Conservation (phyloP, 2,888 invertebrate species). For the Athalia circularis region DNA sequence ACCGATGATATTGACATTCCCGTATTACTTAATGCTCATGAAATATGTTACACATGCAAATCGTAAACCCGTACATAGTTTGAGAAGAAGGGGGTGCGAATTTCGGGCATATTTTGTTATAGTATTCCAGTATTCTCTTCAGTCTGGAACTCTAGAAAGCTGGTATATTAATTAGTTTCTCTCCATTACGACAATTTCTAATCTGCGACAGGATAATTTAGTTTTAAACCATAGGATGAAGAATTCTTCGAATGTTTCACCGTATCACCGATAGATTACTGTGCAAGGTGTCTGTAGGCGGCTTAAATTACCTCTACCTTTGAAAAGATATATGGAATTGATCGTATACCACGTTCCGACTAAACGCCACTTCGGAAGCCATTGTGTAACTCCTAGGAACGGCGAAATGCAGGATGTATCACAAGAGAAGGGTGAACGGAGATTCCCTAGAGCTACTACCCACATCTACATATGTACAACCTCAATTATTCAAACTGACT, state of each 20-base stretch:
- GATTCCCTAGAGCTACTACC: slow-evolving; percentile 30
- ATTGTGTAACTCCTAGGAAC: slow-evolving; percentile 52
- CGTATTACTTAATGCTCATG: not conserved
- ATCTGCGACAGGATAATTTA: no score
- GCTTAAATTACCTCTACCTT: not conserved
- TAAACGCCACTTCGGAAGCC: slow-evolving; percentile 52
- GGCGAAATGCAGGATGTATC: slow-evolving; percentile 7
- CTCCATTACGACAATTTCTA: no score
- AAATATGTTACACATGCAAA: no score
- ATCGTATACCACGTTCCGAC: slow-evolving; percentile 29
- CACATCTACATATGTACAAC: slow-evolving; percentile 53
- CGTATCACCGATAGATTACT: no score
- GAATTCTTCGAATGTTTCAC: no score
- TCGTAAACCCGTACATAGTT: no score
- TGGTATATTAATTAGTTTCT: no score
- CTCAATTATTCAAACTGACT: slow-evolving; percentile 63
- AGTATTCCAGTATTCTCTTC: no score
- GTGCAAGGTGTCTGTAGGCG: not conserved
- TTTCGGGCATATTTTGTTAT: no score
- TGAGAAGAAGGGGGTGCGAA: no score
- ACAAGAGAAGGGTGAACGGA: slow-evolving; percentile 15
- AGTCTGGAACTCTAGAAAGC: no score
- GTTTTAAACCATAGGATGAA: no score
- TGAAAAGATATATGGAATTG: slow-evolving; percentile 6
- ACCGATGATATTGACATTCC: not conserved